These are phyloP conservation scores for Athalia circularis DNA, from an alignment of 2,888 invertebrate genomes.

Conservation along the genomic window DNA sequence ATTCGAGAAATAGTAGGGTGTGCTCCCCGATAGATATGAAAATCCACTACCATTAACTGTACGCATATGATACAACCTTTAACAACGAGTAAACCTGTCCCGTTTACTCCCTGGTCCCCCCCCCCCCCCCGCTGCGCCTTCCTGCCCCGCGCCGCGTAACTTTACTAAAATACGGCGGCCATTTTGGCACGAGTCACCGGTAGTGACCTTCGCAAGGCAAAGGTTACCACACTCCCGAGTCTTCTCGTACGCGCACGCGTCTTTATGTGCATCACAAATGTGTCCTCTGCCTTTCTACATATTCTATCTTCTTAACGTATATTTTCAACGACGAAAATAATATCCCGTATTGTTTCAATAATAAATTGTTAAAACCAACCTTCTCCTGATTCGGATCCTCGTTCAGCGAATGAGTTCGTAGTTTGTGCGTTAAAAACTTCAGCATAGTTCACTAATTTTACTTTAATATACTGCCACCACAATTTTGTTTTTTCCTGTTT, in stretches of 20 bases:
- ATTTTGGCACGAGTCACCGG: conserved; percentile 49
- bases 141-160: conserved; percentile 15
- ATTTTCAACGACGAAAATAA: no score
- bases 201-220: conserved; percentile 49
- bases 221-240: conserved; percentile 44
- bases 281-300: not conserved
- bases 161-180: conserved; percentile 43
- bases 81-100: not conserved
- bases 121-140: conserved; percentile 9
- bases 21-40: no score
- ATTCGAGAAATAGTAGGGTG: no score
- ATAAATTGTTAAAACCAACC: conserved; percentile 75
- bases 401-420: conserved; percentile 90
- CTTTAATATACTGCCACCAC: conserved; percentile 43
- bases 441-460: conserved; percentile 82
- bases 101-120: not conserved
- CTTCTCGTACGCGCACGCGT: conserved; percentile 32
- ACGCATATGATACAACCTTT: not conserved
- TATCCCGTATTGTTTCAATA: not conserved
- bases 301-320: no score
- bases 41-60: not conserved
- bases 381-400: conserved; percentile 86
- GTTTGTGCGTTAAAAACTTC: conserved; percentile 90
- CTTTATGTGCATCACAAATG: conserved; percentile 6
- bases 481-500: conserved; percentile 31